Evolutionary conservation across 2,113 vertebrate species (phyloP), one percentile per base, ranked within the genome.

Genomic region (Pangasianodon hypophthalmus): DNA sequence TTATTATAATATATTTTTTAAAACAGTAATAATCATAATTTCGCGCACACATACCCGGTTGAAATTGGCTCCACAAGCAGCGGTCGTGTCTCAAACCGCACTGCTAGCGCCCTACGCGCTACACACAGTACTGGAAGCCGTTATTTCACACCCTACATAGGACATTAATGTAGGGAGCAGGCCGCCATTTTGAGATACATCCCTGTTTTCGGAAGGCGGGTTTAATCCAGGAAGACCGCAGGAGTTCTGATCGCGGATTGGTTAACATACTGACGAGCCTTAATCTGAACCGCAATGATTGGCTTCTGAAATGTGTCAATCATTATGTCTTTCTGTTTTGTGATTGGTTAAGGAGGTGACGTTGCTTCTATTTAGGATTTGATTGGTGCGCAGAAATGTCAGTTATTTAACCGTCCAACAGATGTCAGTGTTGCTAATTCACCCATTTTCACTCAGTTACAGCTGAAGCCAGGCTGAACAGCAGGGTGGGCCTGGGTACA

Each of bases 221-320:
- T n/a, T 81, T 32, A n/a, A n/a, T 52, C 79, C 29, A 2, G 41
- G 37, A 73, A 41, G 18, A 41, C 32, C 69, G 37, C 9, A 26
- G 9, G 26, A 6, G 0, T 69, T 48, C 26, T 21, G 4, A 37
- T 29, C 52, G 56, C 54, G 77, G 87, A 92, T 92, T 93, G 90
- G 89, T 62, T 67, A 13, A 44, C 44, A 24, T 75, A 26, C 19
- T 10, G 18, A 18, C 37, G 16, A 3, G 2, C 0, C 37, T 6
- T 29, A 64, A n/a, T 10, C 3, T 26, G 14, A 18, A 58, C 18
- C 29, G 11, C 3, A n/a, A n/a, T 67, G 64, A 69, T 69, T 69
- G 67, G 67, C 16, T 37, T 69, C 4, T 69, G n/a, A 16, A 6
- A 14, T 5, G 32, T 32, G 29, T n/a, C 13, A 32, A 16, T 32